Evolutionary conservation across 2,797 vertebrate genomes (phyloP), one percentile per base, ranked within the genome.

Genomic region (Aulostomus chinensis): DNA sequence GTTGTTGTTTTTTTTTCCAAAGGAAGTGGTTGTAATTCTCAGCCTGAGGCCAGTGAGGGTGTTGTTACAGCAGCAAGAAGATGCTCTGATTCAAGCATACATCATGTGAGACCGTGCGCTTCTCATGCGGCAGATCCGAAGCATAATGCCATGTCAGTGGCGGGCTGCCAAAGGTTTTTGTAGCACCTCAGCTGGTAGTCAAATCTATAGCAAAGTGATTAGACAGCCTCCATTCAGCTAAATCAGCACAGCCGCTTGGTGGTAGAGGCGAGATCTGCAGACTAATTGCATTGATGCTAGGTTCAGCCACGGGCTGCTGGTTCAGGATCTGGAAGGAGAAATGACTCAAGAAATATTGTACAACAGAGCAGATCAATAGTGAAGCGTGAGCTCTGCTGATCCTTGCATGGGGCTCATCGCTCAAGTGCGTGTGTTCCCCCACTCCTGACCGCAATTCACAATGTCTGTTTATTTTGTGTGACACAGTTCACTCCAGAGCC

Each of bases 181-280:
- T 35, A 63, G 72, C 60, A 65, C 28, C 61, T 80, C 64, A 42
- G 68, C 60, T 58, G 57, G 47, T 62, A 72, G 64, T 78, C 56
- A 73, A 72, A 88, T 87, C 78, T 67, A 80, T 87, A 78, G 51
- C 73, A 79, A 74, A 77, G 80, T 76, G 73, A 88, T 88, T 87
- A 89, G 72, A 29, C 17, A 15, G 68, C 24, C 43, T 57, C 38
- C 31, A 58, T 81, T 83, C 43, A 76, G 78, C 79, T 47, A 49
- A 65, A 65, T 88, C 84, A 87, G 84, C 85, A 81, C 60, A 64
- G 71, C 57, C 52, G 59, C 61, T 63, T 65, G 51, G 49, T 76
- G 73, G 64, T 68, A 72, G 47, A 38, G 41, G 35, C 55, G 37
- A 16, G 31, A 68, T 71, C 56, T 35, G 15, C 33, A 73, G 80